Evolutionary conservation across 2,113 vertebrate genomes (phyloP).

Genomic region (Plecotus auritus): DNA sequence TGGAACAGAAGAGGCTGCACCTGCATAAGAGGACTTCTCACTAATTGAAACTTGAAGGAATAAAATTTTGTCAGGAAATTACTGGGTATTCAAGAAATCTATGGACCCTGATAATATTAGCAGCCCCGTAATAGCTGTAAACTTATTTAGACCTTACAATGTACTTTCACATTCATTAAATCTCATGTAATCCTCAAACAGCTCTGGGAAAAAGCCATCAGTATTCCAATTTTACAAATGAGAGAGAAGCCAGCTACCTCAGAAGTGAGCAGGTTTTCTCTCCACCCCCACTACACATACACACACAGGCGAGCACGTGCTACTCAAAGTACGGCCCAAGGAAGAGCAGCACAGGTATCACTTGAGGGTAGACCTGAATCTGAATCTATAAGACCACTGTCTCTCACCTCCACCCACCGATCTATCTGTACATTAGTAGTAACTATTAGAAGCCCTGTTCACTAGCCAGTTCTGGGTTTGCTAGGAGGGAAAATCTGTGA

Average conservation of each 20-base stretch:
- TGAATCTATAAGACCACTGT: not conserved
- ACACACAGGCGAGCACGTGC: not conserved
- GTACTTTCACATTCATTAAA: constrained; percentile 27
- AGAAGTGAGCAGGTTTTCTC: not conserved
- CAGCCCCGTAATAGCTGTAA: not conserved
- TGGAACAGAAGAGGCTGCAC: constrained; percentile 24
- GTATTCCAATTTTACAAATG: not conserved
- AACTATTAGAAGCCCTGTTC: not conserved
- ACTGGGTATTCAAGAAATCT: constrained; percentile 28
- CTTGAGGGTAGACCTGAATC: not conserved
- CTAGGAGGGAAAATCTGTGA: not conserved
- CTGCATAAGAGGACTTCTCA: constrained; percentile 3
- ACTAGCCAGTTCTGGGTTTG: not conserved
- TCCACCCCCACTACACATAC: not conserved
- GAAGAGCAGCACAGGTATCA: not conserved
- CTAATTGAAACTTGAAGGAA: constrained; percentile 32
- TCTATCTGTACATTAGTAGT: not conserved
- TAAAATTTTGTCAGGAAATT: constrained; percentile 9
- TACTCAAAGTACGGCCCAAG: not conserved
- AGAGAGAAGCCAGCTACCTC: not conserved
- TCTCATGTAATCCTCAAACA: constrained; percentile 28
- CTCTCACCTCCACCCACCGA: not conserved
- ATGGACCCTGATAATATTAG: constrained; percentile 9
- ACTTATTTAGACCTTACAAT: constrained; percentile 6
- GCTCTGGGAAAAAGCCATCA: not conserved